A percentile compares a stretch with the other conserved stretches of the same genome.
These are phyloP conservation scores for Elaphurus davidianus DNA, from an alignment of 2,113 vertebrate species.

Conservation along the genomic window DNA sequence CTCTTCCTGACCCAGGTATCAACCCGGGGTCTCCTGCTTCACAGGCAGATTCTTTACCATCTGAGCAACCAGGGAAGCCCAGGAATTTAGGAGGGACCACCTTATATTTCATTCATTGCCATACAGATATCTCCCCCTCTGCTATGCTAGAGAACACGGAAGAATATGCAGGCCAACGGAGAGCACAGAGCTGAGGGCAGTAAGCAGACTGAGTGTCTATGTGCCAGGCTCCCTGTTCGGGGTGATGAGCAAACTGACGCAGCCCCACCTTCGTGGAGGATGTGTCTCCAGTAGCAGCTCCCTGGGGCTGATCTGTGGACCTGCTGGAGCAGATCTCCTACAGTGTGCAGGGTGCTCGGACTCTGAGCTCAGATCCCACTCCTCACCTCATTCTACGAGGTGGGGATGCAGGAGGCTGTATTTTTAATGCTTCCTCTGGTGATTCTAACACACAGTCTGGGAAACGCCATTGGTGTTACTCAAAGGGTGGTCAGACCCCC, in stretches of 20 bases:
- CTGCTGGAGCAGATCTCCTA: neutral
- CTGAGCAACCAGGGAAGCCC: neutral
- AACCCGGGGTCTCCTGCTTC: neutral
- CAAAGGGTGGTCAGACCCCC: neutral
- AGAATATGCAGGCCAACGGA: neutral
- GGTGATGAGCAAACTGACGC: neutral
- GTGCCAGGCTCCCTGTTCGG: neutral
- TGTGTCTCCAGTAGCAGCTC: neutral
- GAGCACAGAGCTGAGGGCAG: neutral
- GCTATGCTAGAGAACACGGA: neutral
- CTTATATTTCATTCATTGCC: neutral
- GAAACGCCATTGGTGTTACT: neutral
- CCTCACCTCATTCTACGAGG: neutral
- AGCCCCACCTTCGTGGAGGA: fast-evolving
- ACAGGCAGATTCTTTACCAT: neutral
- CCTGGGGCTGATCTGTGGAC: neutral
- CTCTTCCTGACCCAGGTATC: neutral
- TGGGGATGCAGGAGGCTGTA: neutral
- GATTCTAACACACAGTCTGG: neutral
- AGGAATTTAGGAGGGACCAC: neutral
- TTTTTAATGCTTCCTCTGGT: neutral
- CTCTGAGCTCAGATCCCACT: neutral
- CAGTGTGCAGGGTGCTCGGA: neutral
- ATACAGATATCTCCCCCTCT: neutral
- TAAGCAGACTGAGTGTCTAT: neutral